phyloP scores from a whole-genome alignment of 2,797 vertebrate genomes.

The Anguilla obscura region DNA sequence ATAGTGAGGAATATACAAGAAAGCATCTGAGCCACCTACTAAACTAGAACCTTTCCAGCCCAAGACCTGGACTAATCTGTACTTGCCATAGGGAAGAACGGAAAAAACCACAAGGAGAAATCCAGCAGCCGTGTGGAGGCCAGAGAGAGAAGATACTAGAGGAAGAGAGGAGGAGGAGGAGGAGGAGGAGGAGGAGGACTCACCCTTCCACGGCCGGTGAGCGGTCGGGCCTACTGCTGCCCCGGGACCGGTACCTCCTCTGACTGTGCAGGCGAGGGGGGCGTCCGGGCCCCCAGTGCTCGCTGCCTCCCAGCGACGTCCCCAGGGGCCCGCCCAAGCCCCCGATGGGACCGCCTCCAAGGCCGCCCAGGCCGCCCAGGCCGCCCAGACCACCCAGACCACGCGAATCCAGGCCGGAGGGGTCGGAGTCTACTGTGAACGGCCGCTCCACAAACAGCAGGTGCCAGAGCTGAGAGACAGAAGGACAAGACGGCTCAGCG shows the following conservation, averaged over 20 bases:
- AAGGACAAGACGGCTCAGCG: constrained; percentile 43
- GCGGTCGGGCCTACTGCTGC: constrained; percentile 86
- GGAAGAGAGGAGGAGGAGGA: not conserved
- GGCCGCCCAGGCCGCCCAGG: constrained; percentile 76
- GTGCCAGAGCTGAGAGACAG: constrained; percentile 82
- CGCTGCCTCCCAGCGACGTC: constrained; percentile 66
- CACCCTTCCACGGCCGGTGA: constrained; percentile 94
- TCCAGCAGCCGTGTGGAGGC: not conserved
- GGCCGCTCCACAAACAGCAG: constrained; percentile 79
- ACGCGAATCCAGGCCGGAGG: constrained; percentile 81
- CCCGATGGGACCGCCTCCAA: constrained; percentile 35
- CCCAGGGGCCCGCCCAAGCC: constrained; percentile 62
- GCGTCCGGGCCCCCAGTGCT: constrained; percentile 85
- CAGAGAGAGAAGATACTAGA: not conserved
- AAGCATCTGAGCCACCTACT: not conserved
- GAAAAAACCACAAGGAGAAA: constrained; percentile 7
- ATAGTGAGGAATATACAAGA: too few relatives aligned
- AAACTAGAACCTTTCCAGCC: not conserved
- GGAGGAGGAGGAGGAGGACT: constrained; percentile 23
- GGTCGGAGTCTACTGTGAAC: constrained; percentile 80
- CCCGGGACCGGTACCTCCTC: constrained; percentile 83
- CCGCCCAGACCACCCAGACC: constrained; percentile 70
- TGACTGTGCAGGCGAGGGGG: constrained; percentile 82
- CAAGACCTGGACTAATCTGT: not conserved
- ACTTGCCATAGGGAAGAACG: not conserved